Conservation (phyloP, 1,140 invertebrate species). For the Maconellicoccus hirsutus region DNA sequence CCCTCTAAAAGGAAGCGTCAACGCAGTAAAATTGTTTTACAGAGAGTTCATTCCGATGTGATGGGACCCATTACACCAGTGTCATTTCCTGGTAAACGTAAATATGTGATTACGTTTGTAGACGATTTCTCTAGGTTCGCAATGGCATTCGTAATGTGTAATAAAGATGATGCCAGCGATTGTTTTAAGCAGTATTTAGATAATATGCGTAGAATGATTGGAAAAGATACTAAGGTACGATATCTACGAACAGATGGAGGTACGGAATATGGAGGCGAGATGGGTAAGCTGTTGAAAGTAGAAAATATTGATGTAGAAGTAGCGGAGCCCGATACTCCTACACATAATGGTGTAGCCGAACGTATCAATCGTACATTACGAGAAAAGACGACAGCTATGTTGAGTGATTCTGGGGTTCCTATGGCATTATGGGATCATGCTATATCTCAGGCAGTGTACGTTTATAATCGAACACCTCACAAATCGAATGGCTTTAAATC, state of each 20-base stretch:
- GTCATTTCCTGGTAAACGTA: slow-evolving; percentile 1
- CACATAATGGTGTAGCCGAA: slow-evolving; percentile 38
- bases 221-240: slow-evolving; percentile 24
- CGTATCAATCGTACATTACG: slow-evolving; percentile 35
- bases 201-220: slow-evolving; percentile 17
- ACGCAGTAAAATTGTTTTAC: not conserved
- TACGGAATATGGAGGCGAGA: not conserved
- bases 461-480: slow-evolving; percentile 29
- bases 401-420: slow-evolving; percentile 32
- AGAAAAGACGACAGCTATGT: slow-evolving; percentile 34
- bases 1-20: not conserved
- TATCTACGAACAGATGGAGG: slow-evolving; percentile 13
- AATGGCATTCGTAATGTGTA: slow-evolving; percentile 8
- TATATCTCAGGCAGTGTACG: slow-evolving; percentile 21
- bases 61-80: slow-evolving; percentile 14
- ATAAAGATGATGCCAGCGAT: slow-evolving; percentile 20
- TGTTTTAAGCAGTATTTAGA: slow-evolving; percentile 23
- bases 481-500: slow-evolving; percentile 3
- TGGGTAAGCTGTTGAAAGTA: slow-evolving; percentile 5
- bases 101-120: slow-evolving; percentile 24
- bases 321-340: slow-evolving; percentile 32
- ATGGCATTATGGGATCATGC: slow-evolving; percentile 37
- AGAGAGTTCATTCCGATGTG: slow-evolving; percentile 24
- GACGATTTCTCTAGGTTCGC: slow-evolving; percentile 24
- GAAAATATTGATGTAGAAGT: slow-evolving; percentile 17